A percentile compares a stretch with the other conserved stretches of the same genome.
These are phyloP conservation scores for Rhopalosiphum padi DNA, from an alignment of 1,140 invertebrate species.

Conservation along the genomic window DNA sequence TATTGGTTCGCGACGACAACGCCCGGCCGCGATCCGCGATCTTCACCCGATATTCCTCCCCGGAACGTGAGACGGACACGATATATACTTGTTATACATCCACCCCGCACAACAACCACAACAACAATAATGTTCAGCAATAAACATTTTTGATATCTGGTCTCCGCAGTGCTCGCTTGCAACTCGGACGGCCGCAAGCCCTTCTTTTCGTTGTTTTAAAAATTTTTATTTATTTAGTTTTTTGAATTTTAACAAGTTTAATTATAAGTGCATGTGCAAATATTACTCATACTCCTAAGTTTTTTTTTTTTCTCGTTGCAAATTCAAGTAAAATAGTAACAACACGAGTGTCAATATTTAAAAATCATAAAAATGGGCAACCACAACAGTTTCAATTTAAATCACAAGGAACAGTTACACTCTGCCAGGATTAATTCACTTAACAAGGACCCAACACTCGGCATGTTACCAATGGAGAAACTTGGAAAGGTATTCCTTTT, in stretches of 20 bases:
- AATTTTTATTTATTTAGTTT: not conserved
- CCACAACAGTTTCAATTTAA: conserved; percentile 52
- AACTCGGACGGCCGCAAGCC: conserved; percentile 40
- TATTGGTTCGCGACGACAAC: not conserved
- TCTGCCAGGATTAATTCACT: conserved; percentile 11
- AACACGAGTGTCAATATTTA: not conserved
- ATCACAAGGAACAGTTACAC: conserved; percentile 51
- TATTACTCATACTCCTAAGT: not conserved
- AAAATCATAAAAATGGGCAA: conserved; percentile 43
- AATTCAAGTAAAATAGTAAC: not conserved
- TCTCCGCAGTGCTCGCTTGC: conserved; percentile 17
- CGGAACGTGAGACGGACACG: not conserved
- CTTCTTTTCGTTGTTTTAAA: not conserved
- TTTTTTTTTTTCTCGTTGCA: not conserved
- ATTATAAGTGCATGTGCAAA: not conserved
- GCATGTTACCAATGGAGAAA: conserved; percentile 58
- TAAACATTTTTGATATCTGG: conserved; percentile 35
- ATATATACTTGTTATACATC: not conserved
- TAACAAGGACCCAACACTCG: conserved; percentile 44
- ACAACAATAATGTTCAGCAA: not conserved
- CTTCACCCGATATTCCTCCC: not conserved
- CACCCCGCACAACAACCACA: not conserved
- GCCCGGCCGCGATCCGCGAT: not conserved
- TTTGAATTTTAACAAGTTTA: not conserved
- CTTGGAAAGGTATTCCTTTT: conserved; percentile 53